A percentile compares a stretch with the other conserved stretches of the same genome.
These are phyloP conservation scores for Misgurnus mizolepis DNA, from an alignment of 2,113 vertebrate genomes.

Conservation along the genomic window DNA sequence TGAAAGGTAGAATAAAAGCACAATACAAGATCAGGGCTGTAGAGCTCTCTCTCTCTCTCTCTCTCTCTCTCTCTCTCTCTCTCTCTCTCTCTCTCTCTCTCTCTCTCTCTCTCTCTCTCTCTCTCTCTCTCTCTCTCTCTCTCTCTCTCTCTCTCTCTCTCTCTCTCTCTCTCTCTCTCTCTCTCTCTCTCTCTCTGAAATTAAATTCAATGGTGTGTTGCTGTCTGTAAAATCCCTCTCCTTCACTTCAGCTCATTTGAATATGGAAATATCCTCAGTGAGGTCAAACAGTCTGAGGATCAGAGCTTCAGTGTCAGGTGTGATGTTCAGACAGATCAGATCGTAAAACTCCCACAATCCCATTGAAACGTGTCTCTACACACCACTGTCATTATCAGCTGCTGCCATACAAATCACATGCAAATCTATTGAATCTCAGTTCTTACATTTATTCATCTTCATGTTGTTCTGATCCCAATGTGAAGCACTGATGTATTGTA, in stretches of 20 bases:
- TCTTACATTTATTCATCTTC: constrained; percentile 3
- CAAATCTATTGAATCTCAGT: constrained; percentile 9
- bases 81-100: constrained; percentile 6
- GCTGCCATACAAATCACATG: constrained; percentile 46
- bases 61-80: no score
- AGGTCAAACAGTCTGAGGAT: background rate
- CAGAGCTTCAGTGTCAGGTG: constrained; percentile 5
- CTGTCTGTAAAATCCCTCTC: constrained; percentile 39
- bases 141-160: background rate
- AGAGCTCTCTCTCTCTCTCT: no score
- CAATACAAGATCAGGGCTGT: no score
- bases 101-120: no score
- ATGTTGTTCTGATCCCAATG: no score
- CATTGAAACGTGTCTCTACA: background rate
- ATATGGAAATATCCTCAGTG: constrained; percentile 44
- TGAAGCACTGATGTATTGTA: no score
- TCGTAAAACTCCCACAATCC: constrained; percentile 6
- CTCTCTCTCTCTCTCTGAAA: constrained; percentile 35
- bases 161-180: constrained; percentile 18
- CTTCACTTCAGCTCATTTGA: constrained; percentile 47
- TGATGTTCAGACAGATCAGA: background rate
- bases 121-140: no score
- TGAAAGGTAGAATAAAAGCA: no score
- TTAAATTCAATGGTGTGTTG: constrained; percentile 31
- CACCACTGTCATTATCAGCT: constrained; percentile 29